Evolutionary conservation across 2,888 invertebrate genomes (phyloP).

Genomic region (Therioaphis trifolii): DNA sequence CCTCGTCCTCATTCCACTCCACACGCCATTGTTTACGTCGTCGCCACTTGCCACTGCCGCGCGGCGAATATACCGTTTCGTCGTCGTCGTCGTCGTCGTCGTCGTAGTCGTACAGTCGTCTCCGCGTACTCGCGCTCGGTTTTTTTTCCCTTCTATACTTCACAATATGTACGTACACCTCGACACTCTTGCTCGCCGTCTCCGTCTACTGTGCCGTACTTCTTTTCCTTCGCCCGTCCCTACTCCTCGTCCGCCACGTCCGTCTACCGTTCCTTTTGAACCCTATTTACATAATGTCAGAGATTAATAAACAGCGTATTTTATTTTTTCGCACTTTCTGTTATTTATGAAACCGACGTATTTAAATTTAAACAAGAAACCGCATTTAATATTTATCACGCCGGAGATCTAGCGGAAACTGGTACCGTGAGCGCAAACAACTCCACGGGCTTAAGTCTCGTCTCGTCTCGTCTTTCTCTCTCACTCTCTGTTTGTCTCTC

Average conservation of each 20-base stretch:
- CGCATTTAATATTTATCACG: slow-evolving; percentile 46
- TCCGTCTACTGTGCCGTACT: not conserved
- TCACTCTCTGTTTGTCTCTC: no score
- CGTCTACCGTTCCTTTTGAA: not conserved
- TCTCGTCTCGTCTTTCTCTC: no score
- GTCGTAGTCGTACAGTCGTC: not conserved
- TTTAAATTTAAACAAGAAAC: slow-evolving; percentile 49
- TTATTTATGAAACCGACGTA: slow-evolving; percentile 54
- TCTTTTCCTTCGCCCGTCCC: not conserved
- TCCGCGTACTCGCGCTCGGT: not conserved
- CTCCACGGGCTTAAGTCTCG: slow-evolving; percentile 1
- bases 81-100: not conserved
- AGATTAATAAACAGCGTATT: slow-evolving; percentile 44
- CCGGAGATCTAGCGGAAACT: slow-evolving; percentile 35
- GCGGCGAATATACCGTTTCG: not conserved
- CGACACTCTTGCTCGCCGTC: no score
- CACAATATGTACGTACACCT: no score
- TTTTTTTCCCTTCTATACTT: not conserved
- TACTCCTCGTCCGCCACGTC: not conserved
- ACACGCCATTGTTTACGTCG: not conserved
- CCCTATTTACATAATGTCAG: slow-evolving; percentile 42
- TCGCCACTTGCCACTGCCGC: not conserved
- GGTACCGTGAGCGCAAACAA: slow-evolving; percentile 44
- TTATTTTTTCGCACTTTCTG: slow-evolving; percentile 40
- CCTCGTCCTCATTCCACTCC: not conserved